Evolutionary conservation across 2,888 invertebrate species (phyloP), one percentile per base, ranked within the genome.

Genomic region (Aphodius granarius): DNA sequence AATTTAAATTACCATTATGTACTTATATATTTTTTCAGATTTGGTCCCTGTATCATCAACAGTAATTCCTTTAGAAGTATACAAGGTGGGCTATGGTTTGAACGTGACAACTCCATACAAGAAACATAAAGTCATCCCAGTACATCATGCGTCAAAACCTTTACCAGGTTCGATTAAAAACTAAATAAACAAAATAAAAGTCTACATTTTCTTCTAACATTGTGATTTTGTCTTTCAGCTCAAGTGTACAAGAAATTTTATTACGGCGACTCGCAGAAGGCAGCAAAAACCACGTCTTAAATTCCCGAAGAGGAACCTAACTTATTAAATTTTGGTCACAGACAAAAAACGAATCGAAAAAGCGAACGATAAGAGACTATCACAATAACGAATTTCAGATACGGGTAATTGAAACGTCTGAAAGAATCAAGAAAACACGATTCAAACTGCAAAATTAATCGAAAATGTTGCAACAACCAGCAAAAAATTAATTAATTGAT

Each of bases 21-120:
- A n/a, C 18, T 73, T 75, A n/a, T n/a, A n/a, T n/a, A 43, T 73
- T 76, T 75, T 81, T 80, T 18, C 83, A 92, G 92, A 92, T 84
- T 87, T 92, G 82, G 88, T 92, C 72, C 89, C 92, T 6, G 90
- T 92, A n/a, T 92, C 92, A 0, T 92, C 92, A 2, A 92, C 92
- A 15, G 92, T 92, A 5, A 91, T 92, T 79, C 92, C 92, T 1
- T 83, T 92, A 62, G 89, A 91, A 1, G 90, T 90, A 65, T 91
- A 91, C 81, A 90, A 91, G 85, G 90, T 91, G 5, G 89, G 90
- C 79, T 90, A 89, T 80, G 89, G 89, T 4, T 83, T 90, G 73
- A 89, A 88, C 22, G 87, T 89, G 15, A 85, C 86, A 43, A 86
- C 87, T 13, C 16, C 22, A 13, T 73, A 20, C 22, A 73, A 73